A percentile compares a stretch with the other conserved stretches of the same genome.
These are phyloP conservation scores for Cylas formicarius DNA, from an alignment of 1,140 invertebrate genomes.

Conservation along the genomic window DNA sequence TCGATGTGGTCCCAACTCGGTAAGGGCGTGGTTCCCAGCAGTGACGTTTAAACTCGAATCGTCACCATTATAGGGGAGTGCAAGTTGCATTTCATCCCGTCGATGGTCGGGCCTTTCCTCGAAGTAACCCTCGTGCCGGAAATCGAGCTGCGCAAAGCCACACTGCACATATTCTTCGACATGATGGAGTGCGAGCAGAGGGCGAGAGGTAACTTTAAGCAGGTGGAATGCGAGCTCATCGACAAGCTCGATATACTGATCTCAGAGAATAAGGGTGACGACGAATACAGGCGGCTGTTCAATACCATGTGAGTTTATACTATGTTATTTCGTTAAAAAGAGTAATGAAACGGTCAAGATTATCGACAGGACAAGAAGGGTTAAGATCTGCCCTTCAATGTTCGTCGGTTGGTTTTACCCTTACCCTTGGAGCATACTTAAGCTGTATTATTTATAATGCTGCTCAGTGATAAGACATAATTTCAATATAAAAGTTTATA, in stretches of 20 bases:
- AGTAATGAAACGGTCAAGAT: no score
- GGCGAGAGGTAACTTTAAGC: slow-evolving; percentile 73
- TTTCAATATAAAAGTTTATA: no score
- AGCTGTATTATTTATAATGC: no score
- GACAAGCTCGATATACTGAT: slow-evolving; percentile 89
- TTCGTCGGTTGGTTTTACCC: no score
- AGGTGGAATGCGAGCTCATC: slow-evolving; percentile 87
- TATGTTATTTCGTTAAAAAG: slow-evolving; percentile 15
- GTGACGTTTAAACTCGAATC: neutral
- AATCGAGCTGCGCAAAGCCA: slow-evolving; percentile 78
- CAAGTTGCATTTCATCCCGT: slow-evolving; percentile 85
- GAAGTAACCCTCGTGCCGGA: slow-evolving; percentile 89
- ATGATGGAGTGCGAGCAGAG: slow-evolving; percentile 93
- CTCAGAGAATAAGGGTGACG: slow-evolving; percentile 88
- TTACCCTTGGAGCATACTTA: no score
- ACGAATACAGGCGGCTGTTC: slow-evolving; percentile 84
- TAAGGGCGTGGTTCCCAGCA: slow-evolving; percentile 34
- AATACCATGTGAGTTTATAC: slow-evolving; percentile 81
- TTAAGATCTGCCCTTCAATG: no score
- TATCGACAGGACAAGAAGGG: no score
- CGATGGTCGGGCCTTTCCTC: slow-evolving; percentile 88
- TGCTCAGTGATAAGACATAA: no score
- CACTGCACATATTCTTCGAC: slow-evolving; percentile 91
- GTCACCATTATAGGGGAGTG: slow-evolving; percentile 51
- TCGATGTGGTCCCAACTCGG: slow-evolving; percentile 90